phyloP scores from a whole-genome alignment of 2,888 invertebrate species.

The Oegoconia quadripuncta region DNA sequence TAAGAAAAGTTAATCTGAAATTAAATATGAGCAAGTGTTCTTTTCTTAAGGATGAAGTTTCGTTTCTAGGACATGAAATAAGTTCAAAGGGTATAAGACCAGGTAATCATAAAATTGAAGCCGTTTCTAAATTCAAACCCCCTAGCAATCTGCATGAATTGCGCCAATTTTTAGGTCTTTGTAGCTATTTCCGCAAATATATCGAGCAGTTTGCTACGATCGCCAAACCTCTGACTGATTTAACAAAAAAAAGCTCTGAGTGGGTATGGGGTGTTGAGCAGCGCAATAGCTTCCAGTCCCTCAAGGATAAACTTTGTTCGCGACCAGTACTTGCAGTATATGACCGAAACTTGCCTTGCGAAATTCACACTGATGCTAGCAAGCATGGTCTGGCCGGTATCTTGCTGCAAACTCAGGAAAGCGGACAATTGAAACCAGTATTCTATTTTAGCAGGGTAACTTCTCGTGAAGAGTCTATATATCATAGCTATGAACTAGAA shows the following conservation, averaged over 20 bases:
- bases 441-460: slow-evolving; percentile 29
- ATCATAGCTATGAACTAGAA: slow-evolving; percentile 30
- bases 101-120: slow-evolving; percentile 4
- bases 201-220: slow-evolving; percentile 26
- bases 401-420: slow-evolving; percentile 23
- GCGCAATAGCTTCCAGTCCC: slow-evolving; percentile 14
- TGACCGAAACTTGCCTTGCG: slow-evolving; percentile 20
- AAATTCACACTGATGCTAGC: slow-evolving; percentile 37
- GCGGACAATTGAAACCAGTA: slow-evolving; percentile 19
- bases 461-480: slow-evolving; percentile 6
- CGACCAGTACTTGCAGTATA: slow-evolving; percentile 30
- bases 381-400: slow-evolving; percentile 27
- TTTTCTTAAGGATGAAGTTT: slow-evolving; percentile 23
- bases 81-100: slow-evolving; percentile 8
- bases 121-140: slow-evolving; percentile 18
- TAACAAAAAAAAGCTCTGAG: slow-evolving; percentile 13
- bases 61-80: slow-evolving; percentile 28
- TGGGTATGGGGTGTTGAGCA: slow-evolving; percentile 23
- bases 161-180: slow-evolving; percentile 27
- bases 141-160: slow-evolving; percentile 27
- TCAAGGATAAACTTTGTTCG: slow-evolving; percentile 18
- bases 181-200: slow-evolving; percentile 31
- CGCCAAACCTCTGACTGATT: slow-evolving; percentile 23
- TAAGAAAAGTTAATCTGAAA: slow-evolving; percentile 8
- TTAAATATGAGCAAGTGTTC: slow-evolving; percentile 26